Evolutionary conservation across 92 coral and sea anemone genomes (phyloP).

Genomic region (Epizoanthus stellaris): DNA sequence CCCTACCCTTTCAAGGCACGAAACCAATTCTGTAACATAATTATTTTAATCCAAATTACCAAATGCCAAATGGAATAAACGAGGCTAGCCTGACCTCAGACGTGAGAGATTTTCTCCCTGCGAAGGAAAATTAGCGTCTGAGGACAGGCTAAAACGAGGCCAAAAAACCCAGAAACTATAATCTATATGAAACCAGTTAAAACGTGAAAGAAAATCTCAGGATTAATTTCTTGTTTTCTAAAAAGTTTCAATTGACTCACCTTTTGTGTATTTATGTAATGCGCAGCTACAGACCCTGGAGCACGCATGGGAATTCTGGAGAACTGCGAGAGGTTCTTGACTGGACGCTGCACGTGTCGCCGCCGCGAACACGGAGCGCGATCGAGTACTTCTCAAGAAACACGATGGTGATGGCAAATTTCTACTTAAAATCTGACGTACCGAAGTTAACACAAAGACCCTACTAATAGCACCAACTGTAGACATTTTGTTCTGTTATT

Average conservation of each 20-base stretch:
- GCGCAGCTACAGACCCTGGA: slow-evolving; percentile 89
- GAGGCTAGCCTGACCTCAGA: no score
- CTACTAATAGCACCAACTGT: background rate
- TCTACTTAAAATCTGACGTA: slow-evolving; percentile 49
- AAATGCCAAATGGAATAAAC: no score
- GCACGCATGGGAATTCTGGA: slow-evolving; percentile 65
- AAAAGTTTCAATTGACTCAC: slow-evolving; percentile 44
- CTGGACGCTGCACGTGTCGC: slow-evolving; percentile 78
- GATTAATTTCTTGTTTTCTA: background rate
- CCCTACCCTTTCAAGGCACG: background rate
- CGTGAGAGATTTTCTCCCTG: no score
- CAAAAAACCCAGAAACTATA: no score
- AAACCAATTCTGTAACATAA: background rate
- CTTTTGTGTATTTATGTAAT: slow-evolving; percentile 87
- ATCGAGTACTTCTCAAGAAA: slow-evolving; percentile 34
- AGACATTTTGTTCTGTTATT: slow-evolving; percentile 27
- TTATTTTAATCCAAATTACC: no score
- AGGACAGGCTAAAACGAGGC: no score
- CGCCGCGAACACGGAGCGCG: slow-evolving; percentile 70
- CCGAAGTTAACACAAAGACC: slow-evolving; percentile 1
- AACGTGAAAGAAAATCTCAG: no score
- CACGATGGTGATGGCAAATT: slow-evolving; percentile 38
- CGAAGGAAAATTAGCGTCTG: no score
- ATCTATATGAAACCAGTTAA: no score
- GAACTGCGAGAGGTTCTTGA: slow-evolving; percentile 54